These are phyloP conservation scores for Synanthedon vespiformis DNA, from an alignment of 2,888 invertebrate species.

Conservation along the genomic window DNA sequence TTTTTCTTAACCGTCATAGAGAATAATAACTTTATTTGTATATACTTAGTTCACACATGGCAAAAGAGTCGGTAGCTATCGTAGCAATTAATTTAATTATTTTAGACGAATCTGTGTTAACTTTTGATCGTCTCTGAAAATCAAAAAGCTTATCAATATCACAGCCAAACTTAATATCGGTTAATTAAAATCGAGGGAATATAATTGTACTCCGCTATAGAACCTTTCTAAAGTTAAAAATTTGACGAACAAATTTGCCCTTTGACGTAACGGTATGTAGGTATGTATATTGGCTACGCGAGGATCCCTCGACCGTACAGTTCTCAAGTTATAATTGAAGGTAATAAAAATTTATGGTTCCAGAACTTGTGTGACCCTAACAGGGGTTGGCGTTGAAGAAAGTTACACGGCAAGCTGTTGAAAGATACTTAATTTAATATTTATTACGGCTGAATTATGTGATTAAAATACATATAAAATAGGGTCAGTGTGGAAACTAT, in stretches of 20 bases:
- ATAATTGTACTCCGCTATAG: neutral
- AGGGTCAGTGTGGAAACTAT: neutral
- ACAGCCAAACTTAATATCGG: neutral
- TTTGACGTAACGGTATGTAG: neutral
- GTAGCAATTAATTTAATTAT: no score
- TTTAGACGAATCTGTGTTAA: no score
- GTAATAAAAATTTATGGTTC: constrained; percentile 16
- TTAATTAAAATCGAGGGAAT: neutral
- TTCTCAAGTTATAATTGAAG: constrained; percentile 12
- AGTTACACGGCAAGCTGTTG: constrained; percentile 2
- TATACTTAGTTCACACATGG: no score
- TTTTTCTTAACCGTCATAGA: no score
- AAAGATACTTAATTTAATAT: neutral
- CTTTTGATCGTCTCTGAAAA: no score
- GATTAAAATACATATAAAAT: constrained; percentile 5
- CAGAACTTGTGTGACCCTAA: constrained; percentile 3
- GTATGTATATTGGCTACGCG: neutral
- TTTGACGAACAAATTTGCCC: neutral
- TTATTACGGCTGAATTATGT: neutral
- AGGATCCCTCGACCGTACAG: constrained; percentile 1
- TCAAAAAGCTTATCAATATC: no score
- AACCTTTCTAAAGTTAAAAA: neutral
- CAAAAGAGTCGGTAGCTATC: no score
- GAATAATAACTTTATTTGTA: no score
- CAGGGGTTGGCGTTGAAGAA: neutral